Percentiles rank a stretch among this genome's conserved stretches.
phyloP scores from a whole-genome alignment of 2,113 vertebrate genomes.

The Garra rufa region DNA sequence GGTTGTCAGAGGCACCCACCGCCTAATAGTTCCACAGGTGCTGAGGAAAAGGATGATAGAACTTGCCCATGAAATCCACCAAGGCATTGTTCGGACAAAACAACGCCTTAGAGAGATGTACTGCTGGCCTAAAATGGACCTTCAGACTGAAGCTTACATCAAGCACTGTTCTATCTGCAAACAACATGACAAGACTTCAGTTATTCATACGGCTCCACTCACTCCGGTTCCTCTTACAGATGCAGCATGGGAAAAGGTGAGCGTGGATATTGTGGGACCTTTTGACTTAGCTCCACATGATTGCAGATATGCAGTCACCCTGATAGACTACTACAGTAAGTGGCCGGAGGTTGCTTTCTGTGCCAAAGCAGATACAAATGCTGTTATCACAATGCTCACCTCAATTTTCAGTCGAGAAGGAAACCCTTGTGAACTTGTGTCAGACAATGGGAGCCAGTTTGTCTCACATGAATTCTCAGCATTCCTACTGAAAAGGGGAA shows the following conservation, averaged over 20 bases:
- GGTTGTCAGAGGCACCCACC: not conserved
- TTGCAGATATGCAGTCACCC: too few species aligned
- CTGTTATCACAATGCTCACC: too few species aligned
- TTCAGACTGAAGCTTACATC: not conserved
- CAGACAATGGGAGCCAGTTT: not conserved
- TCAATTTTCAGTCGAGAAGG: not conserved
- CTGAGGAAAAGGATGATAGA: not conserved
- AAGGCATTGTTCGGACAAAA: not conserved
- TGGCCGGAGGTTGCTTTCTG: too few species aligned
- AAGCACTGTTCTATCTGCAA: not conserved
- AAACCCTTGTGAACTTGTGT: not conserved
- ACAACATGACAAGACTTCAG: not conserved
- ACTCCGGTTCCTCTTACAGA: not conserved
- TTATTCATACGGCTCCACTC: not conserved
- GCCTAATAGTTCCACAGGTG: not conserved
- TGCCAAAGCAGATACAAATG: too few species aligned
- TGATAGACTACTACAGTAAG: too few species aligned
- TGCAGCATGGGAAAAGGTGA: too few species aligned
- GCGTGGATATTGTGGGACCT: too few species aligned
- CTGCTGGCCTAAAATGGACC: not conserved
- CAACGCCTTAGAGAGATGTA: not conserved
- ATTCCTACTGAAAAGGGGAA: not conserved
- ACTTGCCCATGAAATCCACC: not conserved
- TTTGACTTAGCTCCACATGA: too few species aligned
- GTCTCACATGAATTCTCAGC: not conserved